phyloP scores from a whole-genome alignment of 2,797 vertebrate species.

The Mallotus villosus region DNA sequence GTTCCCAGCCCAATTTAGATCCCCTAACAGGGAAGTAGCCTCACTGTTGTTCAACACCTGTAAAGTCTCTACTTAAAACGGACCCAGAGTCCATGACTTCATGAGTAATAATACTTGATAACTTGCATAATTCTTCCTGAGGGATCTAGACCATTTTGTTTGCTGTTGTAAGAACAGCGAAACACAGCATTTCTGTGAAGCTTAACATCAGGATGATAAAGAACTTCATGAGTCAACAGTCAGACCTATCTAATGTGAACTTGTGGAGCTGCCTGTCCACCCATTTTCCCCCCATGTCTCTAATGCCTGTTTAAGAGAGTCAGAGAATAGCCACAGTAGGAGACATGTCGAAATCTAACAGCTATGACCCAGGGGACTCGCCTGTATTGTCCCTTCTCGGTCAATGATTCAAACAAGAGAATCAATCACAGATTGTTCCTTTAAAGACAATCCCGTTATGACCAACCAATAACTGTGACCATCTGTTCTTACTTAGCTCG shows the following conservation, averaged over 20 bases:
- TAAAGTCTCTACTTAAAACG: neutral
- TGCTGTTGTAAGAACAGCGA: conserved; percentile 19
- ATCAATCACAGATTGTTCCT: neutral
- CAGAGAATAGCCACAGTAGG: too few species aligned
- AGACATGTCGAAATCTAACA: too few species aligned
- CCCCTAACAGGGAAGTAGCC: neutral
- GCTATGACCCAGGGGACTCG: too few species aligned
- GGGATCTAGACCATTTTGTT: neutral
- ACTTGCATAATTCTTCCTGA: conserved; percentile 34
- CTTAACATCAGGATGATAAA: conserved; percentile 39
- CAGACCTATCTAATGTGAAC: conserved; percentile 52
- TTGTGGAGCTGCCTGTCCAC: conserved; percentile 27
- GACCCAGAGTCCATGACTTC: conserved; percentile 5
- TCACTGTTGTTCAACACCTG: neutral
- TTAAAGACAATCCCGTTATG: neutral
- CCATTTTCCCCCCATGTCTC: conserved; percentile 6
- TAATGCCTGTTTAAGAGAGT: too few species aligned
- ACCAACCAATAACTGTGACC: too few species aligned
- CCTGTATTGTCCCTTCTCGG: too few species aligned
- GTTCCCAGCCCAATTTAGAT: neutral
- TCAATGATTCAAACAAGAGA: too few species aligned
- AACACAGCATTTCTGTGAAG: conserved; percentile 17
- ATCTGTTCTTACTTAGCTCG: too few species aligned
- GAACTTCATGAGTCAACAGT: conserved; percentile 46
- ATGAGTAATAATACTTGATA: too few species aligned